Conservation (phyloP, 2,888 invertebrate genomes). For the Lottia scabra region DNA sequence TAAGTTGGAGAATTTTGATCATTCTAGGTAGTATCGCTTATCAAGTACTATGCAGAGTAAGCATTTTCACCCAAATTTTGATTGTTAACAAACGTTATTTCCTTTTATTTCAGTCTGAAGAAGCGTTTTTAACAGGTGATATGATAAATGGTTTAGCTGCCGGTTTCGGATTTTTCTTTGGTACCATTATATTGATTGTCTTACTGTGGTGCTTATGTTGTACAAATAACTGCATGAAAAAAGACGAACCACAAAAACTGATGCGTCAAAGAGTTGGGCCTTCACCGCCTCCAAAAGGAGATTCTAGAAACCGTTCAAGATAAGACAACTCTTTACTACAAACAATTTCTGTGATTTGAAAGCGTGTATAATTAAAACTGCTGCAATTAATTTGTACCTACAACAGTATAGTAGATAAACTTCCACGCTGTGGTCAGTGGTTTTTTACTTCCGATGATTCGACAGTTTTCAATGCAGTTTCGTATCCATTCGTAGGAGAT, state of each 20-base stretch:
- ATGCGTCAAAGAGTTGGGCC: slow-evolving; percentile 16
- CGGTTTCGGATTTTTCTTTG: slow-evolving; percentile 44
- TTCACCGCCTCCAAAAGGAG: slow-evolving; percentile 11
- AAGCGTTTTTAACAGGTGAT: slow-evolving; percentile 9
- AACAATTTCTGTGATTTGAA: too few relatives aligned
- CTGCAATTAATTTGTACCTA: too few relatives aligned
- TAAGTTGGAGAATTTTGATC: too few relatives aligned
- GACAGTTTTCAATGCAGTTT: too few relatives aligned
- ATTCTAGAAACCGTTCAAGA: neutral
- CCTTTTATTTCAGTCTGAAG: neutral
- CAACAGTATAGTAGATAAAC: too few relatives aligned
- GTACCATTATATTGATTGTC: slow-evolving; percentile 34
- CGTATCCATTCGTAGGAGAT: too few relatives aligned
- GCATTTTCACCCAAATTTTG: too few relatives aligned
- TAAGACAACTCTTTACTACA: neutral
- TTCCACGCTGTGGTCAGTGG: too few relatives aligned
- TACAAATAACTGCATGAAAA: slow-evolving; percentile 26
- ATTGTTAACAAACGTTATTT: neutral
- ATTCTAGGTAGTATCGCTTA: too few relatives aligned
- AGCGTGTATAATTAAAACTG: too few relatives aligned
- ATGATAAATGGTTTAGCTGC: slow-evolving; percentile 44
- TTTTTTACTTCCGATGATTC: too few relatives aligned
- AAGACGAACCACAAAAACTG: neutral
- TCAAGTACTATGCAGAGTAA: too few relatives aligned
- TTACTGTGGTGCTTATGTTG: slow-evolving; percentile 46